phyloP scores from a whole-genome alignment of 2,113 vertebrate genomes.

The Pseudorhombus dupliciocellatus region DNA sequence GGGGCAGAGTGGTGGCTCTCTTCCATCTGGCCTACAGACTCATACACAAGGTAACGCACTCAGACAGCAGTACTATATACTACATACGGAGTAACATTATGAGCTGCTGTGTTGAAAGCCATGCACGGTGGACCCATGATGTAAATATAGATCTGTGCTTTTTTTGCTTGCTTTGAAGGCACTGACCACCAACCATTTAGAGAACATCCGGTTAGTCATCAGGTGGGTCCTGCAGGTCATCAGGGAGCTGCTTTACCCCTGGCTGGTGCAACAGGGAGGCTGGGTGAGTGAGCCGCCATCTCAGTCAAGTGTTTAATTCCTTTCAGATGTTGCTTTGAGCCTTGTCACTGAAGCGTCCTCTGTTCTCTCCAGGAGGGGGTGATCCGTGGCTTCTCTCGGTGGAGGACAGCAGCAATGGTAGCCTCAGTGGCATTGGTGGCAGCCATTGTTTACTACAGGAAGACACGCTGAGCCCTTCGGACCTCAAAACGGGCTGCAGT shows the following conservation, averaged over 20 bases:
- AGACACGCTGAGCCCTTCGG: slow-evolving; percentile 58
- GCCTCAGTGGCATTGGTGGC: slow-evolving; percentile 72
- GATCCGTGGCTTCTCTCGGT: slow-evolving; percentile 68
- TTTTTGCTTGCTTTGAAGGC: slow-evolving; percentile 66
- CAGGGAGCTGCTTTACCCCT: slow-evolving; percentile 71
- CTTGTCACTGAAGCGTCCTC: background rate
- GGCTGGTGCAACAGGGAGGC: slow-evolving; percentile 82
- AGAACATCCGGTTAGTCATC: slow-evolving; percentile 74
- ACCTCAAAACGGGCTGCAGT: background rate
- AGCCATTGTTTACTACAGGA: slow-evolving; percentile 75
- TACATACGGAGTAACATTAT: too few species aligned
- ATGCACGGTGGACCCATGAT: too few species aligned
- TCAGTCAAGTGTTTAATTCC: background rate
- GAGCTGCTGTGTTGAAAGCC: too few species aligned
- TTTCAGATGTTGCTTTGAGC: background rate
- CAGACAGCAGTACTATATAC: too few species aligned
- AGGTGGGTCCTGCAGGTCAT: slow-evolving; percentile 82
- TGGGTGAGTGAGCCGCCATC: slow-evolving; percentile 75
- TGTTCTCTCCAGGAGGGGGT: slow-evolving; percentile 66
- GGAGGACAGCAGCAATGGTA: slow-evolving; percentile 70
- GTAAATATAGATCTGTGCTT: background rate
- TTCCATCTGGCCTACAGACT: slow-evolving; percentile 82
- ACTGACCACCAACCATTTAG: slow-evolving; percentile 74
- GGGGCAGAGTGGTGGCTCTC: slow-evolving; percentile 80
- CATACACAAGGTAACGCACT: slow-evolving; percentile 75